Percentiles rank a stretch among this genome's conserved stretches.
phyloP scores from a whole-genome alignment of 92 coral and sea anemone species.

The Umimayanthus kanabou region DNA sequence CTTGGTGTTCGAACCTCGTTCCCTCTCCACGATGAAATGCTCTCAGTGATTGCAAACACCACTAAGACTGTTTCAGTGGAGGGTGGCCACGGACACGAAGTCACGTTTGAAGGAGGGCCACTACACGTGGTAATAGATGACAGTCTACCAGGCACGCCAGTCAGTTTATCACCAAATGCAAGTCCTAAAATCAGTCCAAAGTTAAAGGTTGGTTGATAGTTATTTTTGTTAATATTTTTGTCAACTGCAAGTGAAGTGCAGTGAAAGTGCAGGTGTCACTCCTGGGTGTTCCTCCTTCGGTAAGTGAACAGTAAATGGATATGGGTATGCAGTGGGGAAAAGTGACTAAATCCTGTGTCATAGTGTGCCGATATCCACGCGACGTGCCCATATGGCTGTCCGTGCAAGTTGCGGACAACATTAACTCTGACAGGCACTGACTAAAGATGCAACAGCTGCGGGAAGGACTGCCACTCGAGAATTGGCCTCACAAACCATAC shows the following conservation, averaged over 20 bases:
- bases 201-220: conserved; percentile 48
- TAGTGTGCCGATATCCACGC: too few relatives aligned
- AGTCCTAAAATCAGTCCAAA: conserved; percentile 66
- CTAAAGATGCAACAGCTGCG: too few relatives aligned
- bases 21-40: conserved; percentile 71
- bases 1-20: conserved; percentile 80
- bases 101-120: conserved; percentile 37
- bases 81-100: neutral
- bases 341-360: too few relatives aligned
- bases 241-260: neutral
- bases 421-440: too few relatives aligned
- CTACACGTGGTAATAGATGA: conserved; percentile 54
- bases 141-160: conserved; percentile 60
- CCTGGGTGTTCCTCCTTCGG: too few relatives aligned
- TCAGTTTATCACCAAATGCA: conserved; percentile 55
- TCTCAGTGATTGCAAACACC: conserved; percentile 57
- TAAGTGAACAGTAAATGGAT: too few relatives aligned
- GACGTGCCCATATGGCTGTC: too few relatives aligned
- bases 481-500: too few relatives aligned
- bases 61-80: conserved; percentile 39
- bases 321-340: neutral
- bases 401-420: too few relatives aligned
- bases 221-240: too few relatives aligned
- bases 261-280: too few relatives aligned
- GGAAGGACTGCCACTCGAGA: too few relatives aligned